phyloP scores from a whole-genome alignment of 2,797 vertebrate species.

The Cephalopachus bancanus region DNA sequence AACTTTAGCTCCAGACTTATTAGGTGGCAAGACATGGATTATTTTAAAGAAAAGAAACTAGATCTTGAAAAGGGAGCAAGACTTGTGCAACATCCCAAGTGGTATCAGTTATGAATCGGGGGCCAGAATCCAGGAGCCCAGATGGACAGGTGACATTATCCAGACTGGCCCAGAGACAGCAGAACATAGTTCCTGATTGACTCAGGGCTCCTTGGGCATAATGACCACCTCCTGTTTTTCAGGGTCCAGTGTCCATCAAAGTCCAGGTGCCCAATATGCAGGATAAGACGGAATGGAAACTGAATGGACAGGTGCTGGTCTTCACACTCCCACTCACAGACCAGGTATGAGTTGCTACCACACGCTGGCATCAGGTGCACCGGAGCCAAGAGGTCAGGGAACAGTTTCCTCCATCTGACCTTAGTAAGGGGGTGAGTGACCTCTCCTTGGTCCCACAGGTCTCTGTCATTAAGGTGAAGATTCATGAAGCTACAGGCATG shows the following conservation, averaged over 20 bases:
- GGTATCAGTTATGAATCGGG: background rate
- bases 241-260: constrained; percentile 97
- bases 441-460: constrained; percentile 90
- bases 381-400: background rate
- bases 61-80: background rate
- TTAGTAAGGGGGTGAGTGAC: background rate
- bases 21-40: background rate
- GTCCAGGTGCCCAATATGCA: constrained; percentile 99
- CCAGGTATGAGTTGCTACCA: constrained; percentile 91
- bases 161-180: background rate
- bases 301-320: constrained; percentile 96
- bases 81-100: background rate
- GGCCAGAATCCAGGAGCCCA: background rate
- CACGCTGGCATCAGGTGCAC: background rate
- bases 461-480: constrained; percentile 99
- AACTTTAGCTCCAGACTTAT: background rate
- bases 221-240: constrained; percentile 6
- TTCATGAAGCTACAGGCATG: constrained; percentile 99
- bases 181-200: background rate
- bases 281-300: constrained; percentile 99
- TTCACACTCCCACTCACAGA: constrained; percentile 98
- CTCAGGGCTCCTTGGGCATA: background rate
- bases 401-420: background rate
- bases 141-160: background rate
- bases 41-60: background rate